Conservation (phyloP, 30 jellyfish, hydroid and myxozoan genomes). For the Chrysaora quinquecirrha region DNA sequence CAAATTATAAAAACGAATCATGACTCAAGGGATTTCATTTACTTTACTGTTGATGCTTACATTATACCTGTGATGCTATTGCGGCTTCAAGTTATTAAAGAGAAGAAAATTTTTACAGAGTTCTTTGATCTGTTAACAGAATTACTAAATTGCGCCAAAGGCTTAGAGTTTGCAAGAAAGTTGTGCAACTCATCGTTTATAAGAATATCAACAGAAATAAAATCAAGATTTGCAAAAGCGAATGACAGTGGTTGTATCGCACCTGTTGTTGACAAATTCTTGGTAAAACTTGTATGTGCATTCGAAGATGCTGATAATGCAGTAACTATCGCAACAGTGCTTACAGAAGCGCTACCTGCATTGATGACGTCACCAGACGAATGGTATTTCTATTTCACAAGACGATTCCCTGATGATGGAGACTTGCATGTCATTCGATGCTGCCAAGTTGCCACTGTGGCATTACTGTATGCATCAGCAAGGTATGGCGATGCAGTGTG, state of each 20-base stretch:
- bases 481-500: constrained; percentile 46
- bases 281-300: constrained; percentile 28
- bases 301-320: constrained; percentile 39
- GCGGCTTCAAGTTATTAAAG: constrained; percentile 34
- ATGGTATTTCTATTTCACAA: constrained; percentile 63
- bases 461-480: constrained; percentile 32
- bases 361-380: constrained; percentile 59
- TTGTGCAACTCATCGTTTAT: constrained; percentile 73
- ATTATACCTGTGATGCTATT: constrained; percentile 71
- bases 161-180: constrained; percentile 57
- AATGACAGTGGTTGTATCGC: neutral
- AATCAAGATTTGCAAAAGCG: constrained; percentile 5
- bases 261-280: constrained; percentile 18
- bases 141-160: constrained; percentile 15
- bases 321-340: neutral
- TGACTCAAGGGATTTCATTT: too few species aligned
- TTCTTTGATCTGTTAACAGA: constrained; percentile 59
- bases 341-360: constrained; percentile 11
- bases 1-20: too few species aligned
- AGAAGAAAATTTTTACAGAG: neutral
- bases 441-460: constrained; percentile 42
- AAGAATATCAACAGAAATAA: constrained; percentile 63
- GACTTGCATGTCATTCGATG: neutral
- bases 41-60: constrained; percentile 37
- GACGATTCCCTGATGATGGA: constrained; percentile 10